phyloP scores from a whole-genome alignment of 2,113 vertebrate species.

The Eudyptes chrysolophus region DNA sequence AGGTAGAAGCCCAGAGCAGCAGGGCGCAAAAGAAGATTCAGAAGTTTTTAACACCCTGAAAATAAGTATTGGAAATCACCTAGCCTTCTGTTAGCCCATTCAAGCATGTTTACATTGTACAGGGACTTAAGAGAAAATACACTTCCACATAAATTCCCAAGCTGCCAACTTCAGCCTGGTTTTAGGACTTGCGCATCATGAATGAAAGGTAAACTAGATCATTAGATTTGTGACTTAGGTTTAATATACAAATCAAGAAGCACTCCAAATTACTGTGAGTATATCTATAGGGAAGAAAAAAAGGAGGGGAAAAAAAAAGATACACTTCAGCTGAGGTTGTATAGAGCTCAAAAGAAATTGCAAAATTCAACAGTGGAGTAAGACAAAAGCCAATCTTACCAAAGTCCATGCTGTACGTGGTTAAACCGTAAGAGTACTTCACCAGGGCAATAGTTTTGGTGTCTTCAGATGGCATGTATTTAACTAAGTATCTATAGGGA shows the following conservation, averaged over 20 bases:
- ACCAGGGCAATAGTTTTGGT: not conserved
- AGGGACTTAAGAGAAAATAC: not conserved
- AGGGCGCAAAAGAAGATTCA: not conserved
- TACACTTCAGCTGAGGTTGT: not conserved
- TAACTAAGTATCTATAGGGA: not conserved
- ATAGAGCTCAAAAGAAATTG: not conserved
- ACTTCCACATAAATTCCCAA: not conserved
- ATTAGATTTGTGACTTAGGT: not conserved
- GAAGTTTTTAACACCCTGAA: not conserved
- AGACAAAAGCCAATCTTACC: not conserved
- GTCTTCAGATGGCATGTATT: not conserved
- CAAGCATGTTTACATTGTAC: not conserved
- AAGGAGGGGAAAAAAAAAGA: fast-evolving
- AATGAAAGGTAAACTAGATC: not conserved
- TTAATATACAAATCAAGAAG: not conserved
- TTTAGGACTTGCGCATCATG: not conserved
- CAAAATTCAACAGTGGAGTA: not conserved
- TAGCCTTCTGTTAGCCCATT: not conserved
- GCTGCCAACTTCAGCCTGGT: not conserved
- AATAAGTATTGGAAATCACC: not conserved
- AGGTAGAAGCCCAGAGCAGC: not conserved
- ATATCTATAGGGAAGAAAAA: fast-evolving
- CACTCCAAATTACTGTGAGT: not conserved
- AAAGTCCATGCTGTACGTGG: not conserved
- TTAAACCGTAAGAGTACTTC: not conserved